A percentile compares a stretch with the other conserved stretches of the same genome.
These are phyloP conservation scores for Leptopilina myrica DNA, from an alignment of 2,888 invertebrate species.

Conservation along the genomic window DNA sequence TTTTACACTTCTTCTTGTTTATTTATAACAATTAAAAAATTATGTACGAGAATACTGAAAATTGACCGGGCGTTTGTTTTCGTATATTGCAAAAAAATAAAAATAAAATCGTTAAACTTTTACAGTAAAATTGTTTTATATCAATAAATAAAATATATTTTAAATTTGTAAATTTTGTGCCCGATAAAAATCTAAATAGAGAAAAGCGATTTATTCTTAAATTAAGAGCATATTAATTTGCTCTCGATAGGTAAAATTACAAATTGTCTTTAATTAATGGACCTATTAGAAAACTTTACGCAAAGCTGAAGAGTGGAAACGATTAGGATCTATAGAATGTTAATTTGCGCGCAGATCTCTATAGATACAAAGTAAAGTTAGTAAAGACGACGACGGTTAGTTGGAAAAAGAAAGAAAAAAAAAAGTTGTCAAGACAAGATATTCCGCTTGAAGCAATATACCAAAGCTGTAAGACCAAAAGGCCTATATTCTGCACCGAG, in stretches of 20 bases:
- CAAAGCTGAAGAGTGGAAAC: not conserved
- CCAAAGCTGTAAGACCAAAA: constrained; percentile 13
- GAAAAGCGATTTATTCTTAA: too few species aligned
- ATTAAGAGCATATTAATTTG: not conserved
- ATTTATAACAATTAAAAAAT: too few species aligned
- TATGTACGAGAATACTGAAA: too few species aligned
- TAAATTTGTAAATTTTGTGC: too few species aligned
- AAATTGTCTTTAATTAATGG: constrained; percentile 9
- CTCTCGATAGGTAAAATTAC: not conserved
- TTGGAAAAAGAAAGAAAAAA: constrained; percentile 34
- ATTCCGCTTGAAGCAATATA: constrained; percentile 50
- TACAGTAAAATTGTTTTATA: too few species aligned
- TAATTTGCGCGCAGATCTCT: not conserved
- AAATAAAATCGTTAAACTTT: too few species aligned
- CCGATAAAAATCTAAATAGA: too few species aligned
- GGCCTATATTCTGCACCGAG: constrained; percentile 52
- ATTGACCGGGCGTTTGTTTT: too few species aligned
- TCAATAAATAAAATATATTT: too few species aligned
- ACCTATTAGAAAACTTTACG: not conserved
- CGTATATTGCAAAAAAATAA: too few species aligned
- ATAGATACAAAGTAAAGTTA: too few species aligned
- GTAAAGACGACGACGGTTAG: not conserved
- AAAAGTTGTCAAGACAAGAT: constrained; percentile 63
- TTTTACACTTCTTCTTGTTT: too few species aligned
- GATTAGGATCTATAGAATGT: not conserved